phyloP scores from a whole-genome alignment of 2,113 vertebrate genomes.

The Azemiops feae region DNA sequence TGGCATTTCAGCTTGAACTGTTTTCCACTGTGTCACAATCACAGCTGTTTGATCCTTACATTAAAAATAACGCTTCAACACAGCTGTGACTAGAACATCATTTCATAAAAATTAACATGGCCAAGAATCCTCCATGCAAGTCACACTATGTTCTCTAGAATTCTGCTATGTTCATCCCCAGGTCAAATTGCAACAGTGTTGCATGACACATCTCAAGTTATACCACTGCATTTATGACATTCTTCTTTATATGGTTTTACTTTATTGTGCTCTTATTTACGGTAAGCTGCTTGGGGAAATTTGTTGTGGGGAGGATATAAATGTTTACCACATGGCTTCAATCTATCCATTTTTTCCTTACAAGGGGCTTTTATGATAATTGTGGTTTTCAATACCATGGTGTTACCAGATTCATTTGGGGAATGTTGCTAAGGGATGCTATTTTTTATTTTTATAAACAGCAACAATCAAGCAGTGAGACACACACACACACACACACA shows the following conservation, averaged over 20 bases:
- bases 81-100: background rate
- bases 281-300: background rate
- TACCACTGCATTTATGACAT: background rate
- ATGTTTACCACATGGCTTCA: background rate
- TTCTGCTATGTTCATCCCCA: background rate
- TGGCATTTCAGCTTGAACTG: background rate
- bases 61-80: background rate
- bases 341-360: background rate
- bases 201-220: background rate
- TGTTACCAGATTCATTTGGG: background rate
- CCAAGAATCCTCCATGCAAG: background rate
- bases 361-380: background rate
- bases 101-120: background rate
- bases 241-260: background rate
- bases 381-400: background rate
- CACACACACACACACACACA: too few relatives aligned
- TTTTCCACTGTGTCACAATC: background rate
- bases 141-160: background rate
- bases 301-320: background rate
- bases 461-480: background rate
- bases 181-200: background rate
- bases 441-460: background rate
- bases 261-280: background rate
- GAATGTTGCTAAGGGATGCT: background rate
- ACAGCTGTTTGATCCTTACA: background rate